phyloP scores from a whole-genome alignment of 37 sponge, comb jelly and placozoan genomes.

The Beroe forskalii region DNA sequence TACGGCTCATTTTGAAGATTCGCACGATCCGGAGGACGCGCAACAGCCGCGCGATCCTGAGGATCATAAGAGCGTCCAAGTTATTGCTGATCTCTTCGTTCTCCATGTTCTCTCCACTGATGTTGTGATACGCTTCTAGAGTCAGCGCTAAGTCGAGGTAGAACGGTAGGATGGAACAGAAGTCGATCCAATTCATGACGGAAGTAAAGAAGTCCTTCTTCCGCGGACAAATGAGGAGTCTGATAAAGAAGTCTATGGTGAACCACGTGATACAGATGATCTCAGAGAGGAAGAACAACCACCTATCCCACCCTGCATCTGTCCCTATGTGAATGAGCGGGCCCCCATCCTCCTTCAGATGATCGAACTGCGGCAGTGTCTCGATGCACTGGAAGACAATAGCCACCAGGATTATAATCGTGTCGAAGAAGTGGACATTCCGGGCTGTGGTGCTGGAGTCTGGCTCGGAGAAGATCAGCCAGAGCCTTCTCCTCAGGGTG shows the following conservation, averaged over 20 bases:
- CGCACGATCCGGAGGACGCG: not conserved
- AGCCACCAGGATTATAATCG: conserved; percentile 9
- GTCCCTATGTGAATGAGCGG: not conserved
- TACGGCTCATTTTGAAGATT: conserved; percentile 42
- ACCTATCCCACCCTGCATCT: not conserved
- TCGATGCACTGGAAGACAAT: conserved; percentile 22
- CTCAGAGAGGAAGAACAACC: not conserved
- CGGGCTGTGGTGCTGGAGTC: not conserved
- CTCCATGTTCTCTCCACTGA: not conserved
- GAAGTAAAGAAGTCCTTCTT: not conserved
- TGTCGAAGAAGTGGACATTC: conserved; percentile 8
- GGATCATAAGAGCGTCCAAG: conserved; percentile 41
- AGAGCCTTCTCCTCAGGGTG: not conserved
- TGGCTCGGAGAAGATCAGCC: conserved; percentile 8
- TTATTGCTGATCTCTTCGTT: not conserved
- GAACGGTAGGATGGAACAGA: conserved; percentile 32
- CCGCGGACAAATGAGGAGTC: not conserved
- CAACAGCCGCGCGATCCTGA: not conserved
- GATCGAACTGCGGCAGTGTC: conserved; percentile 16
- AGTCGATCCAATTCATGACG: conserved; percentile 40
- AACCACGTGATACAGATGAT: conserved; percentile 33
- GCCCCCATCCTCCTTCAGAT: not conserved
- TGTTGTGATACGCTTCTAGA: not conserved
- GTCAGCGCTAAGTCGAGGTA: not conserved
- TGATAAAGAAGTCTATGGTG: conserved; percentile 2